Evolutionary conservation across 35 echinoderm and acorn worm genomes (phyloP).

Genomic region (Apostichopus parvimensis): DNA sequence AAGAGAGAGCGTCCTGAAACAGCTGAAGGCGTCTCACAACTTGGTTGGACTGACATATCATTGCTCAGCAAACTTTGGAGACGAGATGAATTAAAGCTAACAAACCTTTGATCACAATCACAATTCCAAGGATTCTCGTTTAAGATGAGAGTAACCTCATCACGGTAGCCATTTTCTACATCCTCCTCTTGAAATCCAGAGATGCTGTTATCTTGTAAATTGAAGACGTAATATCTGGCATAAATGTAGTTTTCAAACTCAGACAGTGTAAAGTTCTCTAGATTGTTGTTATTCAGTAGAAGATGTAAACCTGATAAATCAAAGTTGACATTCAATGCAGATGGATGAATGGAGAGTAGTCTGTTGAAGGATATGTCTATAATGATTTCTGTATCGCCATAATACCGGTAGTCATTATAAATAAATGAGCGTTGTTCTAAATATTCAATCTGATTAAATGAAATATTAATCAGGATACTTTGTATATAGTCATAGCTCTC

Average conservation of each 20-base stretch:
- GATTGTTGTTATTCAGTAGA: background rate
- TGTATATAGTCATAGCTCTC: background rate
- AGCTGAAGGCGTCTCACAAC: background rate
- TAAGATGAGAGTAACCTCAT: background rate
- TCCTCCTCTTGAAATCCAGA: background rate
- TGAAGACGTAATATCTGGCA: background rate
- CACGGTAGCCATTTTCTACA: background rate
- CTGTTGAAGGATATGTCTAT: constrained; percentile 20
- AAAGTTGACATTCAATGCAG: background rate
- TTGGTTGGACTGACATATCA: background rate
- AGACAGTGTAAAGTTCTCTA: background rate
- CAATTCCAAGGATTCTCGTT: constrained; percentile 2
- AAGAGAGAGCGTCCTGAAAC: background rate
- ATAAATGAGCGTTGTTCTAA: background rate
- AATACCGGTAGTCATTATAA: background rate
- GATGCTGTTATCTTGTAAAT: background rate
- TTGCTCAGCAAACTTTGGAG: background rate
- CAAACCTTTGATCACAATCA: background rate
- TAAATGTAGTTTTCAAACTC: background rate
- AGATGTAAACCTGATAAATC: background rate
- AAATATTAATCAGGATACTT: background rate
- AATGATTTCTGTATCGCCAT: background rate
- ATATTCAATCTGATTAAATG: background rate
- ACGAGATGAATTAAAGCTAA: background rate
- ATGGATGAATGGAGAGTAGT: background rate